Percentiles rank a stretch among this genome's conserved stretches.
phyloP scores from a whole-genome alignment of 2,113 vertebrate species.

The Deroptyus accipitrinus region DNA sequence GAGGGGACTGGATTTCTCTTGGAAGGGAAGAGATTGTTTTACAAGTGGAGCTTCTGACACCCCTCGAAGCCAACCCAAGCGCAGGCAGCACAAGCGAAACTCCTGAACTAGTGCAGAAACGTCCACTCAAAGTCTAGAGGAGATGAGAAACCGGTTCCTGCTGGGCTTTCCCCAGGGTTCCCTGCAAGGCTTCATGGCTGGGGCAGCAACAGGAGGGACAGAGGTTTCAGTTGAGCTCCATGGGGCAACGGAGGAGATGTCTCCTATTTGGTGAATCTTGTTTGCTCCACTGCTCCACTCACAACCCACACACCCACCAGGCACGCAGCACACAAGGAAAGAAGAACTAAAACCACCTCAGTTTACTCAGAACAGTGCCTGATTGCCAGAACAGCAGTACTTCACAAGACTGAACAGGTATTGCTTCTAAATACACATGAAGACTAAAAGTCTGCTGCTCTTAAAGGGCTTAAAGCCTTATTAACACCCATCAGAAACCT shows the following conservation, averaged over 20 bases:
- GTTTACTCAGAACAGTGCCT: background rate
- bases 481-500: background rate
- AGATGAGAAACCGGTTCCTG: background rate
- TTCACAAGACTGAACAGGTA: background rate
- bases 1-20: rapidly evolving
- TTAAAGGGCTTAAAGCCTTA: background rate
- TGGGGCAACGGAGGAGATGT: rapidly evolving
- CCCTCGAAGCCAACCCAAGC: background rate
- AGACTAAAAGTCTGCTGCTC: background rate
- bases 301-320: background rate
- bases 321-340: background rate
- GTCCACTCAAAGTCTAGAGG: rapidly evolving
- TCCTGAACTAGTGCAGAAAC: background rate
- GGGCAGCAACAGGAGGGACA: background rate
- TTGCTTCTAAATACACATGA: background rate
- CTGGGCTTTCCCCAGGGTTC: rapidly evolving
- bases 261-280: background rate
- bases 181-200: background rate
- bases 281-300: background rate
- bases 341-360: background rate
- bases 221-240: background rate
- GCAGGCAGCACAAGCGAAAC: background rate
- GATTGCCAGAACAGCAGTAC: background rate
- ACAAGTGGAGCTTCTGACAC: background rate
- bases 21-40: background rate